Evolutionary conservation across 2,797 vertebrate genomes (phyloP).

Genomic region (Phrynocephalus forsythii): DNA sequence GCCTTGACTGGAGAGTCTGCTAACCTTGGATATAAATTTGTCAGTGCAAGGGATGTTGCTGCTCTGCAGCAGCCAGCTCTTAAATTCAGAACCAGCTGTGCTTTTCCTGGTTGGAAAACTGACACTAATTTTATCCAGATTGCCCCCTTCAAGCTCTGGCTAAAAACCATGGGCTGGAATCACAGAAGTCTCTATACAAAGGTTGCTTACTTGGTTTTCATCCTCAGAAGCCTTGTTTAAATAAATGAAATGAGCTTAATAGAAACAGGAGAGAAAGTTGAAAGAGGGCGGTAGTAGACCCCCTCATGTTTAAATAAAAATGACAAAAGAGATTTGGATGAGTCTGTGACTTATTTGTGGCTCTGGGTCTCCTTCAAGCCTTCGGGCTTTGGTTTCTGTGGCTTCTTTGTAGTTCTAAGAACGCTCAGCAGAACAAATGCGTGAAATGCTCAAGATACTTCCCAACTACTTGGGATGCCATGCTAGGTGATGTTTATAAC

Average conservation of each 20-base stretch:
- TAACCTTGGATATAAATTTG: neutral
- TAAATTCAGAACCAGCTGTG: constrained; percentile 51
- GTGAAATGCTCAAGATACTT: neutral
- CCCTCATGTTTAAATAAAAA: constrained; percentile 8
- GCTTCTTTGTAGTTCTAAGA: neutral
- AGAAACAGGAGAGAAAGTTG: constrained; percentile 13
- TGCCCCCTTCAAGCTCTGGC: constrained; percentile 46
- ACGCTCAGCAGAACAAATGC: neutral
- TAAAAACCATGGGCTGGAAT: constrained; percentile 49
- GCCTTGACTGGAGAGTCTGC: neutral
- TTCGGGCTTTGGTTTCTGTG: neutral
- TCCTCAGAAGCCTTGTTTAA: constrained; percentile 39
- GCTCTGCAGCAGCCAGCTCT: constrained; percentile 39
- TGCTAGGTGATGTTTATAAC: neutral
- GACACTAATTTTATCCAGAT: constrained; percentile 70
- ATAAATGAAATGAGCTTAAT: constrained; percentile 35
- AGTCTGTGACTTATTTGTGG: neutral
- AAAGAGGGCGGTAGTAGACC: neutral
- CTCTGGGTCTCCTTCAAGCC: neutral
- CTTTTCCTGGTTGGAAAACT: constrained; percentile 33
- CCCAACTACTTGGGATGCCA: neutral
- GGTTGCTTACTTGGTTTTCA: constrained; percentile 61
- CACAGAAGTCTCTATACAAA: constrained; percentile 31
- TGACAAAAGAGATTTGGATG: constrained; percentile 1
- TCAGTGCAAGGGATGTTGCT: constrained; percentile 1